Evolutionary conservation across 1,140 invertebrate genomes (phyloP).

Genomic region (Apocrypta bakeri): DNA sequence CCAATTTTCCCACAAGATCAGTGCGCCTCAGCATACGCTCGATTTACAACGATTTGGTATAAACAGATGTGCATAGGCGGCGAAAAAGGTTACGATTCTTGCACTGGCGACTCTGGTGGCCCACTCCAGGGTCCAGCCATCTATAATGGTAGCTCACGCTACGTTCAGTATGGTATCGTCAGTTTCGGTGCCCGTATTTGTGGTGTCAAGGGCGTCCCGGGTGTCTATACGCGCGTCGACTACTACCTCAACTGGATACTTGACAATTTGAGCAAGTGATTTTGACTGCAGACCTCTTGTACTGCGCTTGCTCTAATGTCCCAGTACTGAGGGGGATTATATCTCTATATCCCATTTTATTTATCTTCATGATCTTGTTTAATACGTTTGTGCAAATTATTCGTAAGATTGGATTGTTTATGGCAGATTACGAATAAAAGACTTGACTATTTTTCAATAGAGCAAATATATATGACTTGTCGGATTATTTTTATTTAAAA

Average conservation of each 20-base stretch:
- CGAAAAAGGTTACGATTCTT: conserved; percentile 68
- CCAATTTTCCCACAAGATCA: conserved; percentile 68
- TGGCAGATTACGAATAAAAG: background rate
- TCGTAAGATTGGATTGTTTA: background rate
- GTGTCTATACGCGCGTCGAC: conserved; percentile 78
- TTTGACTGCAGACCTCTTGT: background rate
- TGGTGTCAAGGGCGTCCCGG: conserved; percentile 76
- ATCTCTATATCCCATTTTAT: background rate
- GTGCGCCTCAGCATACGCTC: conserved; percentile 71
- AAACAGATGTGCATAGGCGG: conserved; percentile 80
- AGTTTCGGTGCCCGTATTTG: conserved; percentile 74
- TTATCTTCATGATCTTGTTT: background rate
- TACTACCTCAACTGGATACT: conserved; percentile 81
- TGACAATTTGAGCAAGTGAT: conserved; percentile 71
- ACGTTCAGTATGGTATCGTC: conserved; percentile 74
- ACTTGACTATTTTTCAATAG: conserved; percentile 10
- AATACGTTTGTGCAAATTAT: background rate
- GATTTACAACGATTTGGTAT: conserved; percentile 64
- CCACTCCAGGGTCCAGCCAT: conserved; percentile 67
- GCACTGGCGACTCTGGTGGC: conserved; percentile 75
- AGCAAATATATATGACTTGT: too few species aligned
- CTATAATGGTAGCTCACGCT: conserved; percentile 61
- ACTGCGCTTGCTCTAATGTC: too few species aligned
- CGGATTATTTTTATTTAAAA: too few species aligned
- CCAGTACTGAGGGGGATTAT: background rate